A percentile compares a stretch with the other conserved stretches of the same genome.
These are phyloP conservation scores for Drosophila ambigua DNA, from an alignment of 1,140 invertebrate species.

Conservation along the genomic window DNA sequence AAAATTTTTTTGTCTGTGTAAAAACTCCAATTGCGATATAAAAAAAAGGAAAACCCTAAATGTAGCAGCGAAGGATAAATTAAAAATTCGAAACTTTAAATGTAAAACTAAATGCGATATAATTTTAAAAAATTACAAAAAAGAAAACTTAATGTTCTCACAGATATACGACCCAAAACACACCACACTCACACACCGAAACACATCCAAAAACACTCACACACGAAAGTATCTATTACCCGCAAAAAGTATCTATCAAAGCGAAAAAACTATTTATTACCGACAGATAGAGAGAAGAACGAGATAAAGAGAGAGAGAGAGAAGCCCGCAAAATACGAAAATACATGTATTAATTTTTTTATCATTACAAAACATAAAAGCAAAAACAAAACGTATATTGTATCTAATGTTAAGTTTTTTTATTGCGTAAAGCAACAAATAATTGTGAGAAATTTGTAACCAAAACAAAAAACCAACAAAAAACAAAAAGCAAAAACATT, in stretches of 20 bases:
- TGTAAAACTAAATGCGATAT: constrained; percentile 72
- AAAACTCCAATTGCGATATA: constrained; percentile 80
- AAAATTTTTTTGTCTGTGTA: constrained; percentile 80
- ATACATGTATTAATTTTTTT: constrained; percentile 80
- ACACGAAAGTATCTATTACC: constrained; percentile 65
- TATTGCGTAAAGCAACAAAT: constrained; percentile 73
- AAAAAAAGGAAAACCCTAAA: constrained; percentile 49
- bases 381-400: constrained; percentile 70
- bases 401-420: constrained; percentile 83
- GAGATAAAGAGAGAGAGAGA: constrained; percentile 45
- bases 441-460: constrained; percentile 82
- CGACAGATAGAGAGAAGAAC: constrained; percentile 26
- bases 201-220: constrained; percentile 41
- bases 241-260: constrained; percentile 75
- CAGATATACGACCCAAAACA: constrained; percentile 35
- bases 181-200: constrained; percentile 28
- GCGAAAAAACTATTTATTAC: constrained; percentile 74
- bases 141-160: constrained; percentile 77
- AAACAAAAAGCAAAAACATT: constrained; percentile 52
- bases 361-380: constrained; percentile 62
- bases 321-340: constrained; percentile 62
- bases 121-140: constrained; percentile 74
- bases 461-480: constrained; percentile 70
- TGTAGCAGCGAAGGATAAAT: constrained; percentile 58
- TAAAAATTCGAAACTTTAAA: constrained; percentile 40